Evolutionary conservation across 2,888 invertebrate species (phyloP).

Genomic region (Subacronicta megacephala): DNA sequence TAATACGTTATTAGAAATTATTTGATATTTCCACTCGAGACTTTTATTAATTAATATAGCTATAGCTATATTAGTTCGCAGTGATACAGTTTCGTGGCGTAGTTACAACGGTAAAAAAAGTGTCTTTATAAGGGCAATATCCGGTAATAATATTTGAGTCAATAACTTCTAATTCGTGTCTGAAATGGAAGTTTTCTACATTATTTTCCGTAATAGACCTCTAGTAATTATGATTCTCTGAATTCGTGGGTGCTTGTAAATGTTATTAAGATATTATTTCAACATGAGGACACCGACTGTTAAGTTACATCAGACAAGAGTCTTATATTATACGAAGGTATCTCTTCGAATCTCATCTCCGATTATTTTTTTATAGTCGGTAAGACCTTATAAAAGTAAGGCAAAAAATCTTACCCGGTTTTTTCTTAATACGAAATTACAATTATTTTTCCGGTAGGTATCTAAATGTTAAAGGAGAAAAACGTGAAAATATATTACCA

Average conservation of each 20-base stretch:
- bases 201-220: neutral
- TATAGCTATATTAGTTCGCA: neutral
- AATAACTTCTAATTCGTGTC: neutral
- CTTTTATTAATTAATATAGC: neutral
- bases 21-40: neutral
- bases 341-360: too few species aligned
- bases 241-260: neutral
- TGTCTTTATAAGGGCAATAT: slow-evolving; percentile 14
- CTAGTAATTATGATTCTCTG: slow-evolving; percentile 2
- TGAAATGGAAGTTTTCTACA: slow-evolving; percentile 9
- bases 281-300: too few species aligned
- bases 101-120: slow-evolving; percentile 2
- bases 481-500: too few species aligned
- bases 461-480: too few species aligned
- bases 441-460: too few species aligned
- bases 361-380: too few species aligned
- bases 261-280: neutral
- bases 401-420: too few species aligned
- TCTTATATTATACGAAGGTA: too few species aligned
- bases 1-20: neutral
- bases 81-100: neutral
- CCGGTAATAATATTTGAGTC: slow-evolving; percentile 6
- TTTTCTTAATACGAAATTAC: too few species aligned
- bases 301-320: too few species aligned
- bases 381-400: too few species aligned